Conservation (phyloP, 2,797 vertebrate genomes). For the Dendrocincla fuliginosa region DNA sequence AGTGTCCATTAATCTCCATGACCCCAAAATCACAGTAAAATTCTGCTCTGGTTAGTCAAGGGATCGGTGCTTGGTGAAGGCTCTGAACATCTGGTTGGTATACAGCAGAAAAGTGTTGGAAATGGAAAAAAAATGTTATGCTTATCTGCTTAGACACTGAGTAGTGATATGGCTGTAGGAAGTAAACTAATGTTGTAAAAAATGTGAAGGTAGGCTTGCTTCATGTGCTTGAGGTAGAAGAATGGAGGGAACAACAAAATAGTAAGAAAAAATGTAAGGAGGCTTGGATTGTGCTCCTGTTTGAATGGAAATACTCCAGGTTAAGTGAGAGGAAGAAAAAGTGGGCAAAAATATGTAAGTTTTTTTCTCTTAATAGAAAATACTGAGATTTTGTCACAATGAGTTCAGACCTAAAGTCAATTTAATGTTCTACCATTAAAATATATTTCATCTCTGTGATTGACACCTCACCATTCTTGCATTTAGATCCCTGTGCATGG, state of each 20-base stretch:
- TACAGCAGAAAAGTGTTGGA: not conserved
- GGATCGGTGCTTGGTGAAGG: not conserved
- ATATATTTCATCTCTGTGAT: not conserved
- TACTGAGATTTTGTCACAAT: not conserved
- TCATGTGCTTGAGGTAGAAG: not conserved
- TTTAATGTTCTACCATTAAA: not conserved
- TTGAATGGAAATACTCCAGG: not conserved
- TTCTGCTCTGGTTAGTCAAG: not conserved
- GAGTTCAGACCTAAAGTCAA: not conserved
- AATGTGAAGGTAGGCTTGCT: not conserved
- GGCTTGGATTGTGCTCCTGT: not conserved
- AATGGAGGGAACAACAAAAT: not conserved
- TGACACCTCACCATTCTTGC: not conserved
- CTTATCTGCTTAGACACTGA: not conserved
- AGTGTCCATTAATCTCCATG: not conserved
- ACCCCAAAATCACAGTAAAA: not conserved
- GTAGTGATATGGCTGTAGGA: not conserved
- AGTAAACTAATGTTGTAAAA: not conserved
- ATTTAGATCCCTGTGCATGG: not conserved
- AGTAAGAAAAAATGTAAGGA: not conserved
- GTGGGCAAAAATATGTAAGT: not conserved
- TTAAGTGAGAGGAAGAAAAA: not conserved
- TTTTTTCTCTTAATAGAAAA: not conserved
- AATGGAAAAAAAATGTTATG: not conserved
- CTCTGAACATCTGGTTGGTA: not conserved